These are phyloP conservation scores for Eulithis testata DNA, from an alignment of 2,888 invertebrate species.

Conservation along the genomic window DNA sequence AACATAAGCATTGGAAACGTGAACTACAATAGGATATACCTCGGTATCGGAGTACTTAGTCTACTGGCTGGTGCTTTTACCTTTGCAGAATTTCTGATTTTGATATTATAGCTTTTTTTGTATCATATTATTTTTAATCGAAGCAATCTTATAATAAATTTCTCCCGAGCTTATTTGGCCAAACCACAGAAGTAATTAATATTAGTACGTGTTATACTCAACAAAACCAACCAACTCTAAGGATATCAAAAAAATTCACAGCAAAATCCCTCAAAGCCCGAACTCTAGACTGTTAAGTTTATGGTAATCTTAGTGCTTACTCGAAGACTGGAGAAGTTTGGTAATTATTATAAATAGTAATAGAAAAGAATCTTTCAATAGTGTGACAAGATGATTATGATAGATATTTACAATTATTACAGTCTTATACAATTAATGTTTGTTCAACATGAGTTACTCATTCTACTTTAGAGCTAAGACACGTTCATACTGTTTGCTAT, in stretches of 20 bases:
- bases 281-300: too few relatives aligned
- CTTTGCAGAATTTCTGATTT: slow-evolving; percentile 13
- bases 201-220: too few relatives aligned
- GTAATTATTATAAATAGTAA: too few relatives aligned
- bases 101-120: slow-evolving; percentile 6
- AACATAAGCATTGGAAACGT: background rate
- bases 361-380: background rate
- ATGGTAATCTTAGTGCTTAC: too few relatives aligned
- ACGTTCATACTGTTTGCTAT: background rate
- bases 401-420: slow-evolving; percentile 1
- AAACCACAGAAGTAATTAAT: too few relatives aligned
- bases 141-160: too few relatives aligned
- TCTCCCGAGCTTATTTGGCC: too few relatives aligned
- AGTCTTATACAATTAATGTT: slow-evolving; percentile 19
- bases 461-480: background rate
- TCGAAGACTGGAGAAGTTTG: too few relatives aligned
- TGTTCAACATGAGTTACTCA: slow-evolving; percentile 19
- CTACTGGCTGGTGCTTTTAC: slow-evolving; percentile 17
- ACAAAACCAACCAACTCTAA: too few relatives aligned
- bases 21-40: slow-evolving; percentile 18
- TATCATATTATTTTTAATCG: too few relatives aligned
- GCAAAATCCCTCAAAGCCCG: too few relatives aligned
- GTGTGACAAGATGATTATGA: background rate
- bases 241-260: too few relatives aligned
- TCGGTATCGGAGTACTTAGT: slow-evolving; percentile 28